These are phyloP conservation scores for Caenorhabditis sinica DNA, from an alignment of 2,888 invertebrate genomes.

Conservation along the genomic window DNA sequence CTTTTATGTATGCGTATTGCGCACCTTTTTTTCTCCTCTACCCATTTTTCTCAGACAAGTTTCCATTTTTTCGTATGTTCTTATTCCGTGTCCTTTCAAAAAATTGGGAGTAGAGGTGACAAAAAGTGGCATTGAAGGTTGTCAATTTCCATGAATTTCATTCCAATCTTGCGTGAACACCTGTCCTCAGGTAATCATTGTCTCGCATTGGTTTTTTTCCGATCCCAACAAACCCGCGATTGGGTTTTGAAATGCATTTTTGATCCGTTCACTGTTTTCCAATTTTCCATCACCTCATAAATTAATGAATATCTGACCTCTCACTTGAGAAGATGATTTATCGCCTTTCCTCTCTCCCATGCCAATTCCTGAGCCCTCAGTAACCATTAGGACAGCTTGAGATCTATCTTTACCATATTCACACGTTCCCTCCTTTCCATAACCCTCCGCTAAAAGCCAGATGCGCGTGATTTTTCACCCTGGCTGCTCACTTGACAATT, in stretches of 20 bases:
- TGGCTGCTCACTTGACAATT: constrained; percentile 41
- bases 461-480: constrained; percentile 65
- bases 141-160: constrained; percentile 56
- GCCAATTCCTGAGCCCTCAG: constrained; percentile 31
- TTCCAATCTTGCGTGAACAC: constrained; percentile 55
- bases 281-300: constrained; percentile 49
- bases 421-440: constrained; percentile 28
- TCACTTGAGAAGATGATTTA: constrained; percentile 56
- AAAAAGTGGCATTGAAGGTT: constrained; percentile 37
- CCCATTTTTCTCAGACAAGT: constrained; percentile 21
- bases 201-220: not conserved
- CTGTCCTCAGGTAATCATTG: constrained; percentile 53
- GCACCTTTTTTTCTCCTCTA: constrained; percentile 15
- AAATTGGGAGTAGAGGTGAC: not conserved
- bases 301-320: constrained; percentile 58
- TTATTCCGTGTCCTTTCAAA: constrained; percentile 12
- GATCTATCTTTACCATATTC: constrained; percentile 52
- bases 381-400: constrained; percentile 52
- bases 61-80: constrained; percentile 34
- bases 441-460: constrained; percentile 57
- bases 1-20: constrained; percentile 28
- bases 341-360: constrained; percentile 30
- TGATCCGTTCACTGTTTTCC: not conserved
- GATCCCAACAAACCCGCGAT: not conserved
- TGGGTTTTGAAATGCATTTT: constrained; percentile 28